These are phyloP conservation scores for Agonopterix subpropinquella DNA, from an alignment of 2,888 invertebrate genomes.

Conservation along the genomic window DNA sequence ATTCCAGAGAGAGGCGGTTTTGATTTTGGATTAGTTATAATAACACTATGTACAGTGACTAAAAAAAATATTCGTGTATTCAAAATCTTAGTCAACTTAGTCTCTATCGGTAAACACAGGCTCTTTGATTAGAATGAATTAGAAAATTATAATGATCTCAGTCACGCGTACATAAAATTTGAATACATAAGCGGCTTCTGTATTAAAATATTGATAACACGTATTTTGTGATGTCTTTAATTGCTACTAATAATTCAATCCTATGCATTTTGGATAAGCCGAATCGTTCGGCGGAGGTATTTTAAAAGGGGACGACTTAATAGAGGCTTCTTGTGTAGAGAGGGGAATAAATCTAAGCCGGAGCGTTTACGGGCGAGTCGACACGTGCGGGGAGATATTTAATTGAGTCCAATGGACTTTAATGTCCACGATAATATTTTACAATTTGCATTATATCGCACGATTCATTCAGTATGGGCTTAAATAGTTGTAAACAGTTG, in stretches of 20 bases:
- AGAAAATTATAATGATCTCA: constrained; percentile 60
- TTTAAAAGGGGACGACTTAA: constrained; percentile 58
- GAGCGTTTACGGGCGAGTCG: constrained; percentile 34
- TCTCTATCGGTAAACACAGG: not conserved
- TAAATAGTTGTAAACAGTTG: too few relatives aligned
- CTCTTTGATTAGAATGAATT: constrained; percentile 44
- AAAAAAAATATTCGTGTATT: too few relatives aligned
- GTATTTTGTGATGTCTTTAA: constrained; percentile 63
- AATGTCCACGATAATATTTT: too few relatives aligned
- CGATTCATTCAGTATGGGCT: too few relatives aligned
- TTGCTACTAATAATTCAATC: constrained; percentile 68
- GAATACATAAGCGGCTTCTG: constrained; percentile 67
- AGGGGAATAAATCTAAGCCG: constrained; percentile 41
- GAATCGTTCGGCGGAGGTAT: constrained; percentile 35
- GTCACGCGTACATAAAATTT: constrained; percentile 69
- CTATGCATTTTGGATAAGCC: constrained; percentile 58
- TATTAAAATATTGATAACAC: constrained; percentile 72
- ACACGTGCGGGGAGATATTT: constrained; percentile 45
- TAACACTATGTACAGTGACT: too few relatives aligned
- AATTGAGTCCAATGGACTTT: constrained; percentile 23
- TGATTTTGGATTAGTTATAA: too few relatives aligned
- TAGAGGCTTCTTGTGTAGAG: constrained; percentile 40
- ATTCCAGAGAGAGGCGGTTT: too few relatives aligned
- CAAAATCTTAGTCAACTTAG: too few relatives aligned
- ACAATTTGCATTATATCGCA: too few relatives aligned